Evolutionary conservation across 2,888 invertebrate genomes (phyloP).

Genomic region (Pseudanteris insignis): DNA sequence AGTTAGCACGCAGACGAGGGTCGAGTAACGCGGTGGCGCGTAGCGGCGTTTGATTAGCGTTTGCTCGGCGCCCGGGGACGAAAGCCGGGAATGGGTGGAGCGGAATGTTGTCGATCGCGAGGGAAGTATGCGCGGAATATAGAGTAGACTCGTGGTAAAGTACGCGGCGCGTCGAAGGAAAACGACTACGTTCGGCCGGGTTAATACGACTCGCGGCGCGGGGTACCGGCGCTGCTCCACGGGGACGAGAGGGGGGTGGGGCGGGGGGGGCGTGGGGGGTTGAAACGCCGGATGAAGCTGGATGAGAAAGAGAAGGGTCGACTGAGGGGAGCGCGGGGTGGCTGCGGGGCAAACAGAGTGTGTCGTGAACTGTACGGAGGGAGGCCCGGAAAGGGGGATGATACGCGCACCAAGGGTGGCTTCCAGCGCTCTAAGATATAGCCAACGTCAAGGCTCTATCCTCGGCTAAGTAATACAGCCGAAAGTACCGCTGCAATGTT

Average conservation of each 20-base stretch:
- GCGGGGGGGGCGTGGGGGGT: conserved; percentile 43
- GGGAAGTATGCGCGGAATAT: conserved; percentile 9
- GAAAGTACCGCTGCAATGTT: conserved; percentile 59
- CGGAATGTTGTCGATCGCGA: conserved; percentile 4
- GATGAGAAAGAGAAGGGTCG: conserved; percentile 42
- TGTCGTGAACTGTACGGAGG: conserved; percentile 51
- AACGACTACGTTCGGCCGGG: conserved; percentile 33
- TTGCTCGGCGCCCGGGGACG: not conserved
- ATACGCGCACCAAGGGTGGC: conserved; percentile 63
- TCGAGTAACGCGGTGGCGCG: too few relatives aligned
- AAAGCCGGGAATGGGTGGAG: not conserved
- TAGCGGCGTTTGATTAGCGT: too few relatives aligned
- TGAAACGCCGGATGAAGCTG: conserved; percentile 49
- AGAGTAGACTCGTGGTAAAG: conserved; percentile 8
- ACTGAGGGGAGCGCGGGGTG: conserved; percentile 45
- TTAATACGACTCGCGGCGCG: conserved; percentile 35
- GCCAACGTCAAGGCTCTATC: conserved; percentile 59
- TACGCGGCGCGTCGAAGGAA: conserved; percentile 28
- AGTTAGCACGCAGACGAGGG: too few relatives aligned
- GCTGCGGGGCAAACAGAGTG: conserved; percentile 60
- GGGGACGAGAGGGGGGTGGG: too few relatives aligned
- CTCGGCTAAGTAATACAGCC: conserved; percentile 64
- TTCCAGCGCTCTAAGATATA: conserved; percentile 62
- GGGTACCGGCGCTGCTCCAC: too few relatives aligned
- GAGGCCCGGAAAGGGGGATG: conserved; percentile 52